Percentiles rank a stretch among this genome's conserved stretches.
Evolutionary conservation across 1,140 invertebrate genomes (phyloP).

Genomic region (Cyrtorhinus lividipennis): DNA sequence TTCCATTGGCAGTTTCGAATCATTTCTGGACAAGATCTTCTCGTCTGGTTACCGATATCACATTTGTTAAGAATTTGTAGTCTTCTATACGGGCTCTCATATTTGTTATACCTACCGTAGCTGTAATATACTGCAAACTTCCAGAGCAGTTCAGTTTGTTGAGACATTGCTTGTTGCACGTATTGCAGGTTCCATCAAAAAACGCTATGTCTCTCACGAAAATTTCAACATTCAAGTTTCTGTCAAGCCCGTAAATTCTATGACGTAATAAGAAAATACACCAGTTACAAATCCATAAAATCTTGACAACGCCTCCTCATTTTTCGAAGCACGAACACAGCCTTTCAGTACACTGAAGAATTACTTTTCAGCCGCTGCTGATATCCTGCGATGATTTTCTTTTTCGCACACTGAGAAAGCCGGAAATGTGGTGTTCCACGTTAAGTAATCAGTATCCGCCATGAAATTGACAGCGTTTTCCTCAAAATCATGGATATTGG

Average conservation of each 20-base stretch:
- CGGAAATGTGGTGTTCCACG: background rate
- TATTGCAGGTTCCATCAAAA: slow-evolving; percentile 46
- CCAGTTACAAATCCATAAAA: too few species aligned
- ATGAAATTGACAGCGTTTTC: background rate
- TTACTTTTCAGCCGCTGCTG: too few species aligned
- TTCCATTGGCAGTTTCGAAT: slow-evolving; percentile 46
- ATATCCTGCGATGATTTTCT: too few species aligned
- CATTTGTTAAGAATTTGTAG: too few species aligned
- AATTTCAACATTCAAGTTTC: slow-evolving; percentile 51
- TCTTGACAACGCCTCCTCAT: too few species aligned
- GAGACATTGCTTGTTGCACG: slow-evolving; percentile 36
- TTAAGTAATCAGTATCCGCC: background rate
- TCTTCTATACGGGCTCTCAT: too few species aligned
- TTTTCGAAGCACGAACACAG: too few species aligned
- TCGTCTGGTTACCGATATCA: slow-evolving; percentile 34
- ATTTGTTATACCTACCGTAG: slow-evolving; percentile 29
- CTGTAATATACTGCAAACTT: slow-evolving; percentile 36
- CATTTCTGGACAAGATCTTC: slow-evolving; percentile 38
- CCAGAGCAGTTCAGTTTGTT: slow-evolving; percentile 32
- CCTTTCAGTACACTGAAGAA: too few species aligned
- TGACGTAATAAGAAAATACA: too few species aligned
- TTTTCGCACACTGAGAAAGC: background rate
- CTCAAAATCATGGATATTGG: background rate
- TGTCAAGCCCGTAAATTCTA: slow-evolving; percentile 43
- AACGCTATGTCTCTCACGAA: slow-evolving; percentile 48